Evolutionary conservation across 2,888 invertebrate species (phyloP), one percentile per base, ranked within the genome.

Genomic region (Chirona hameri): DNA sequence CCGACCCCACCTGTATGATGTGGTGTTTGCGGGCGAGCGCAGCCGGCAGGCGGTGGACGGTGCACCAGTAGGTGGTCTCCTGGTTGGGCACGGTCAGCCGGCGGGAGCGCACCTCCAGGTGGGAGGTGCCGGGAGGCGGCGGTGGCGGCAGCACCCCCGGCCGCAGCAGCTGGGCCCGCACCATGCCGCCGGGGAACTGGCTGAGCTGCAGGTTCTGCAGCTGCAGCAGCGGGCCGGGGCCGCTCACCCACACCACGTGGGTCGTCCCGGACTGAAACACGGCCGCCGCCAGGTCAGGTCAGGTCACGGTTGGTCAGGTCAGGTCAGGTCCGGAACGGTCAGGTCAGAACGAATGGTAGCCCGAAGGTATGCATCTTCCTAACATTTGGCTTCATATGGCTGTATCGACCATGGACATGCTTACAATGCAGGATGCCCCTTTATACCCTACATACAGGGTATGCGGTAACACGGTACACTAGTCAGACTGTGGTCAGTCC

Each of bases 21-120:
- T 91, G 91, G 88, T 95, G 96, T 86, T 92, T 85, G 83, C 91
- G 91, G 14, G 86, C 88, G 80, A 95, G 89, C 83, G 91, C 90
- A 12, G 91, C 90, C 0, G 97, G 95, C 24, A 99, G 88, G 86
- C 93, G 93, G 82, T 94, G 91, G 10, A 97, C 92, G 84, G 93
- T 93, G 87, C 99, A 99, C 98, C 99, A 99, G 87, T 99, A 99
- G 0, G 98, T 98, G 0, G 99, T 99, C 86, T 98, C 98, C 21
- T 89, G 90, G 3, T 90, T 90, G 0, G 98, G 98, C 7, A 99
- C 93, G 84, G 91, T 89, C 0, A 95, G 91, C 81, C 91, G 89
- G 82, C 92, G 89, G 31, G 92, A 90, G 0, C 91, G 89, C 46
- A 95, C 89, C 83, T 92, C 91, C 52, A 39, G 24, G 48, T 79